Base-by-base conservation (phyloP, 2,888 invertebrate species). In the Oligia fasciuncula region DNA sequence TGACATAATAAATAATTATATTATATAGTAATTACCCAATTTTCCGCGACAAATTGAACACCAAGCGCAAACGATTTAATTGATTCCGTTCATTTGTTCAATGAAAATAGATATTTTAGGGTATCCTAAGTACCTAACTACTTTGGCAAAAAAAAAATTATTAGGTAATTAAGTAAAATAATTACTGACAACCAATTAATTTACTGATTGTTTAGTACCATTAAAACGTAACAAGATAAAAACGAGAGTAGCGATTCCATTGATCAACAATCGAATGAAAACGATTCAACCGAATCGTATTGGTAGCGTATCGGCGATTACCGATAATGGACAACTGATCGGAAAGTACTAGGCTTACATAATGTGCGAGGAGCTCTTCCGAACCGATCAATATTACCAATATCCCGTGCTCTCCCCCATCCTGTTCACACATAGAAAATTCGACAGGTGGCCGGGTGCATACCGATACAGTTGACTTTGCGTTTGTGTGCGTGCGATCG, bases 261-360 rank as follows among this genome's bases (percentile, higher is more conserved):
- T 72, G 65, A 73, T 67, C 63, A 82, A 35, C 68, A 70, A 62
- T 66, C 66, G 49, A 78, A 60, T 54, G 68, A 79, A 79, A 83
- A 77, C 76, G 76, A 46, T 77, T 69, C 60, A 85, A 75, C 67
- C 67, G 67, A 75, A 83, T 68, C 72, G 80, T 91, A 93, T 95
- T 93, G 93, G 91, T 63, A 88, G 82, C 80, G 85, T 94, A 96
- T 96, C 93, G 95, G 92, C 93, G 92, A 94, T 95, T 93, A 86
- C 93, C 96, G 93, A 96, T 96, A 96, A 96, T 95, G 95, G 93
- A 94, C 93, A 94, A 93, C 93, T 92, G 95, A 96, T 96, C 95
- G 95, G 95, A 93, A 95, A 95, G 92, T 94, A 96, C 96, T 89
- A 96, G 95, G 96, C 85, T 69, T 70, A 17, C 94, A 96, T 90